Percentiles rank a stretch among this genome's conserved stretches.
Conservation (phyloP, 64 coral and sea anemone species). For the Trachythela sp. region DNA sequence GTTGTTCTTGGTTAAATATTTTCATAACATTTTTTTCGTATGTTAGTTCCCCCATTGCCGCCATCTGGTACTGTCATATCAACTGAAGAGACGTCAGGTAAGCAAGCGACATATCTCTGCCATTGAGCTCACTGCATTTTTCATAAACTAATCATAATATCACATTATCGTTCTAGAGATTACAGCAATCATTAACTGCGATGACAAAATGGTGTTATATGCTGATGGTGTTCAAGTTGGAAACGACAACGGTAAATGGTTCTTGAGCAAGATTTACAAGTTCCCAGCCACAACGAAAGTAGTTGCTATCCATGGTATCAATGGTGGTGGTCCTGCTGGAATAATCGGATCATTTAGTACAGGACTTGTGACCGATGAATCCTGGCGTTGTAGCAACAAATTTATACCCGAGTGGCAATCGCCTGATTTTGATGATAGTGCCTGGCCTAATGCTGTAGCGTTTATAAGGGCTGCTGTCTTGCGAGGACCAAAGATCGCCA, state of each 20-base stretch:
- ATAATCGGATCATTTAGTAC: constrained; percentile 20
- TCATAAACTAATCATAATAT: no score
- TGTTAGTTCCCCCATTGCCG: no score
- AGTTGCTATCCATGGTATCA: constrained; percentile 9
- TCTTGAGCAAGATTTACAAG: constrained; percentile 4
- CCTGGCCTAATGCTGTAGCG: neutral
- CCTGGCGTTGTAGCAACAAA: neutral
- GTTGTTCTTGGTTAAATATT: no score
- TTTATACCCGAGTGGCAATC: neutral
- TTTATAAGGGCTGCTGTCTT: neutral
- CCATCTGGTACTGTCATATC: no score
- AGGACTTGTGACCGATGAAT: neutral
- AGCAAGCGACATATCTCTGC: no score
- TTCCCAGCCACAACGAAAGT: neutral
- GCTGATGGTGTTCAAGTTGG: neutral
- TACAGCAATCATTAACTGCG: neutral
- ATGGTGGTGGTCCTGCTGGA: neutral
- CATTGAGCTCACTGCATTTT: no score
- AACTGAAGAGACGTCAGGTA: neutral
- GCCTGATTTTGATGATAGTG: neutral
- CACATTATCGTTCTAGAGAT: no score
- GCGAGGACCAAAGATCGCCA: neutral
- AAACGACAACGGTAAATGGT: constrained; percentile 17
- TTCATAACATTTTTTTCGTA: no score
- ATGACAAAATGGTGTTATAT: neutral